Percentiles rank a stretch among this genome's conserved stretches.
Evolutionary conservation across 2,113 vertebrate species (phyloP).

Genomic region (Petrocephalus zakoni): DNA sequence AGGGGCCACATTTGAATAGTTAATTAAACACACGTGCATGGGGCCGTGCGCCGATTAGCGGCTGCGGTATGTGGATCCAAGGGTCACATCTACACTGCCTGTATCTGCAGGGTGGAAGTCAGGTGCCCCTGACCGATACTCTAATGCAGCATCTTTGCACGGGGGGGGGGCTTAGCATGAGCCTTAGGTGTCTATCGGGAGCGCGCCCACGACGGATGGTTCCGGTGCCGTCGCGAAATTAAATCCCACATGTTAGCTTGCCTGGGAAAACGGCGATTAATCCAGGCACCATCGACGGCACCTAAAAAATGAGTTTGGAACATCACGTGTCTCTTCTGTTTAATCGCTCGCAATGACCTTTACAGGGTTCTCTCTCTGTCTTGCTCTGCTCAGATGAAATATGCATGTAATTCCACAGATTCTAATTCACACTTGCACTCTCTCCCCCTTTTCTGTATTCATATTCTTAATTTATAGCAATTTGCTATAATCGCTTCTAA

Average conservation of each 20-base stretch:
- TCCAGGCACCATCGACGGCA: neutral
- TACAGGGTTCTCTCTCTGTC: neutral
- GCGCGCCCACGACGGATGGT: neutral
- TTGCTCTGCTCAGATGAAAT: neutral
- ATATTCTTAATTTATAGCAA: constrained; percentile 9
- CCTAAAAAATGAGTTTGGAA: neutral
- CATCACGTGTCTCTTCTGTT: neutral
- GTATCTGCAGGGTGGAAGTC: constrained; percentile 1
- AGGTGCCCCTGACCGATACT: neutral
- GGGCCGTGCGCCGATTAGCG: neutral
- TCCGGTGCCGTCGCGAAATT: neutral
- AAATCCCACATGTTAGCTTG: neutral
- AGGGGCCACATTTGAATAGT: neutral
- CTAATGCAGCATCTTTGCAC: neutral
- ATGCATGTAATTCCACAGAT: constrained; percentile 8
- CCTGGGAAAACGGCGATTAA: neutral
- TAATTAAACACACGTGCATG: constrained; percentile 22
- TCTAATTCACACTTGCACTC: neutral
- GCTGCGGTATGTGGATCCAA: constrained; percentile 3
- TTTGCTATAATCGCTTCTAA: constrained; percentile 20
- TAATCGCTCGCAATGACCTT: constrained; percentile 13
- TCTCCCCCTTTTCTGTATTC: neutral
- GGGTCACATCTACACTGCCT: neutral
- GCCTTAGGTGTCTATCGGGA: neutral
- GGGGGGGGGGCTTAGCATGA: neutral